These are phyloP conservation scores for Nymphalis io DNA, from an alignment of 1,140 invertebrate genomes.

Conservation along the genomic window DNA sequence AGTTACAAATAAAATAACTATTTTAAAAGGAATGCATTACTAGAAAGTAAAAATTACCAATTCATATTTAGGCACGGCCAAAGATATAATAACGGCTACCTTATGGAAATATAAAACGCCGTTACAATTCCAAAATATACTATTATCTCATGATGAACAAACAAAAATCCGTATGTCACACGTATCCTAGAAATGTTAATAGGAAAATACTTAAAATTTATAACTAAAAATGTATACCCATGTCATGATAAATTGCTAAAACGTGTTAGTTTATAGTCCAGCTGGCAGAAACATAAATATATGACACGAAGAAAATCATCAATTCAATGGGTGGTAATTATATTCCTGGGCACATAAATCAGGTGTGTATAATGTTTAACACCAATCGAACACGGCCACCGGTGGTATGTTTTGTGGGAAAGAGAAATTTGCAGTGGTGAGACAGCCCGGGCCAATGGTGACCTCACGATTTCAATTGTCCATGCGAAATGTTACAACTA, in stretches of 20 bases:
- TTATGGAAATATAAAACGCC: conserved; percentile 9
- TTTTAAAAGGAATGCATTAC: neutral
- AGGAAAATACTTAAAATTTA: neutral
- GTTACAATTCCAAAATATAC: conserved; percentile 1
- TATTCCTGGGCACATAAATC: conserved; percentile 31
- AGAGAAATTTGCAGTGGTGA: conserved; percentile 74
- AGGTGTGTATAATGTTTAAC: conserved; percentile 42
- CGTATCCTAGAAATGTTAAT: neutral
- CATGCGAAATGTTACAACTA: conserved; percentile 76
- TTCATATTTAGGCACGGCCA: conserved; percentile 6
- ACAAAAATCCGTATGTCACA: neutral
- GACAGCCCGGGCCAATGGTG: conserved; percentile 68
- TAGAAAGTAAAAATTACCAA: conserved; percentile 4
- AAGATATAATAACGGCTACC: conserved; percentile 5
- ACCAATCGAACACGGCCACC: conserved; percentile 32
- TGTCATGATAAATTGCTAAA: conserved; percentile 2
- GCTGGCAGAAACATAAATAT: neutral
- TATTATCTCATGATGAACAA: conserved; percentile 3
- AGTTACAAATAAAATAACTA: too few relatives aligned
- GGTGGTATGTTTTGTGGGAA: conserved; percentile 64
- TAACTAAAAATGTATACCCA: neutral
- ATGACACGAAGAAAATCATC: conserved; percentile 4
- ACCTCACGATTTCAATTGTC: conserved; percentile 80
- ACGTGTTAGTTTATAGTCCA: neutral
- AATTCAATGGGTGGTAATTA: conserved; percentile 22